A percentile compares a stretch with the other conserved stretches of the same genome.
phyloP scores from a whole-genome alignment of 2,113 vertebrate genomes.

The Tautogolabrus adspersus region DNA sequence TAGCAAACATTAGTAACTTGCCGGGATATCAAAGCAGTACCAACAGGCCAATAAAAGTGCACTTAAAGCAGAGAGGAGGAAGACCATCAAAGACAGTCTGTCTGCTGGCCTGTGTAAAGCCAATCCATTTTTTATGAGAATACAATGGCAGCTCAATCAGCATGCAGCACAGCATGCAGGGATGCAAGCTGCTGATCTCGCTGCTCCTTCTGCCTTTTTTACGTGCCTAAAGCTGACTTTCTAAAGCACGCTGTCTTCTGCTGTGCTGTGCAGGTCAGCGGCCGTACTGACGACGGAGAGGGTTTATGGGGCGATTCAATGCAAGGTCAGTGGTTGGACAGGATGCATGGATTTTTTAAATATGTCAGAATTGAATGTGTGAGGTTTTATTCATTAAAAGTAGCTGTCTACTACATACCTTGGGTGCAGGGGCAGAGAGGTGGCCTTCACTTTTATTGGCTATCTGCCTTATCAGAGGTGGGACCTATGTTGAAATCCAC shows the following conservation, averaged over 20 bases:
- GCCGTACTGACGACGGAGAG: constrained; percentile 59
- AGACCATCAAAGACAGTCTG: constrained; percentile 48
- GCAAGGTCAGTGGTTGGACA: constrained; percentile 46
- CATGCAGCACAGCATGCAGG: constrained; percentile 67
- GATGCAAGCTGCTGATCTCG: constrained; percentile 63
- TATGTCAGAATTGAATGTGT: too few species aligned
- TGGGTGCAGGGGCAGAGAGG: too few species aligned
- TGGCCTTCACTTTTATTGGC: too few species aligned
- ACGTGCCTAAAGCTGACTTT: constrained; percentile 69
- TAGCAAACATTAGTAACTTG: constrained; percentile 14
- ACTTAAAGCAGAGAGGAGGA: constrained; percentile 26
- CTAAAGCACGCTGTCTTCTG: constrained; percentile 58
- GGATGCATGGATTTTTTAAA: background rate
- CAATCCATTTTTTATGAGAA: constrained; percentile 73
- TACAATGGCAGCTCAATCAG: constrained; percentile 75
- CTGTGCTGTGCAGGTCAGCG: constrained; percentile 69
- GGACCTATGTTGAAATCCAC: too few species aligned
- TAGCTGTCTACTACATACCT: too few species aligned
- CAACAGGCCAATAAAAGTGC: constrained; percentile 20
- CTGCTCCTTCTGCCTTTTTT: constrained; percentile 70
- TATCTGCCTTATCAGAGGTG: too few species aligned
- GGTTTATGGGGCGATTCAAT: constrained; percentile 47
- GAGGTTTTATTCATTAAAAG: too few species aligned
- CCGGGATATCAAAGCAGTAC: constrained; percentile 12
- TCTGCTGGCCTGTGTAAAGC: constrained; percentile 49